Percentiles rank a stretch among this genome's conserved stretches.
phyloP scores from a whole-genome alignment of 2,888 invertebrate genomes.

The Plebejus argus region DNA sequence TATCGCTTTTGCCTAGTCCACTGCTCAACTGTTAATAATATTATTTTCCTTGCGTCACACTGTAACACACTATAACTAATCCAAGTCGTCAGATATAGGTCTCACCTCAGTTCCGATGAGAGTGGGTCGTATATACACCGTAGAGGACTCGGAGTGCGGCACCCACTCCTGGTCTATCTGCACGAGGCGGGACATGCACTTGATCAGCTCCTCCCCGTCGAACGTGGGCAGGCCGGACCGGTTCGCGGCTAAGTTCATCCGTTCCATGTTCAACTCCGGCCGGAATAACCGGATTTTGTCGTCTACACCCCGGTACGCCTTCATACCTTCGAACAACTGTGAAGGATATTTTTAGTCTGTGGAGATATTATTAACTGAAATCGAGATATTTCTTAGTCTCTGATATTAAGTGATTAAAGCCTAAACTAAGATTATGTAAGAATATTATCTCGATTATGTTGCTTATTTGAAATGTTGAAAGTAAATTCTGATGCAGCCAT shows the following conservation, averaged over 20 bases:
- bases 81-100: too few species aligned
- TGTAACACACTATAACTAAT: too few species aligned
- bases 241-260: constrained; percentile 93
- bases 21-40: too few species aligned
- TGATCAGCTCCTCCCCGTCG: constrained; percentile 90
- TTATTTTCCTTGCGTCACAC: too few species aligned
- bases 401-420: too few species aligned
- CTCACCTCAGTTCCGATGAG: constrained; percentile 97
- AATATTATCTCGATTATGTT: too few species aligned
- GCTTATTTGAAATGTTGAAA: too few species aligned
- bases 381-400: not conserved
- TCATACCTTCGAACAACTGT: constrained; percentile 98
- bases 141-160: constrained; percentile 93
- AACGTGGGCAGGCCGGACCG: constrained; percentile 94
- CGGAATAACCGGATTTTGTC: constrained; percentile 96
- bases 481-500: too few species aligned
- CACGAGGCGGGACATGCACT: constrained; percentile 91
- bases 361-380: not conserved
- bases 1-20: too few species aligned
- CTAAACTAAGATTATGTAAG: too few species aligned
- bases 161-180: constrained; percentile 99
- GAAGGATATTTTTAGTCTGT: constrained; percentile 31
- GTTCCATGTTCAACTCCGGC: constrained; percentile 95
- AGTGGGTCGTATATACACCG: constrained; percentile 97
- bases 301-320: constrained; percentile 96